phyloP scores from a whole-genome alignment of 2,797 vertebrate species.

The Fistularia tabacaria region DNA sequence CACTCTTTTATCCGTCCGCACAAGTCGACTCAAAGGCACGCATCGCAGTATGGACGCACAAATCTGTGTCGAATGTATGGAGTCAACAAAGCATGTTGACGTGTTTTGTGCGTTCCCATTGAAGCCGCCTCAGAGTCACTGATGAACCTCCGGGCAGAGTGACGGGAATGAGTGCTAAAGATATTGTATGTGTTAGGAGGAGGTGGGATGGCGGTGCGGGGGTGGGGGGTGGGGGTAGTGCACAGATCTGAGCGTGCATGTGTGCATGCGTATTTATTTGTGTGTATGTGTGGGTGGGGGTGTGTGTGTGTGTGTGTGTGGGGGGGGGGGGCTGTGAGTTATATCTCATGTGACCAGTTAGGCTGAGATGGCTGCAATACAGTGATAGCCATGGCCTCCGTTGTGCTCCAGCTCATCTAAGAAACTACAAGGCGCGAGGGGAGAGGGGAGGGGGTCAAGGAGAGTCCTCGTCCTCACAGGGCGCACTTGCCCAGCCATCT shows the following conservation, averaged over 20 bases:
- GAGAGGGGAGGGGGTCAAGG: constrained; percentile 55
- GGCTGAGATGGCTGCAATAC: constrained; percentile 54
- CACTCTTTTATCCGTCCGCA: constrained; percentile 29
- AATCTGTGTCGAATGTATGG: constrained; percentile 16
- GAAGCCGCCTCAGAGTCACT: constrained; percentile 62
- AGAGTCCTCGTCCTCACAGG: constrained; percentile 55
- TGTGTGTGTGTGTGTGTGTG: no score
- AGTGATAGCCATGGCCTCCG: constrained; percentile 59
- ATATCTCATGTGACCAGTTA: constrained; percentile 57
- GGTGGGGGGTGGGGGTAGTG: no score
- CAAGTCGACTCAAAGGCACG: constrained; percentile 39
- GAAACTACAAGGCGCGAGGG: constrained; percentile 52
- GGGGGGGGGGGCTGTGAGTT: no score
- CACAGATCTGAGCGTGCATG: no score
- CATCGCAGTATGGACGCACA: neutral
- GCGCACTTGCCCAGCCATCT: constrained; percentile 35
- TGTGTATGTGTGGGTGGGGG: neutral
- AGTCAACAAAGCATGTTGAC: constrained; percentile 17
- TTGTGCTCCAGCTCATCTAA: constrained; percentile 67
- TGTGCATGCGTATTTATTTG: constrained; percentile 9
- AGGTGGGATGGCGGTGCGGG: neutral
- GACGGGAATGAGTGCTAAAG: constrained; percentile 34
- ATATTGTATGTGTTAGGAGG: constrained; percentile 10
- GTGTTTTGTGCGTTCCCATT: constrained; percentile 39
- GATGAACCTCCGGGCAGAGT: constrained; percentile 65